A percentile compares a stretch with the other conserved stretches of the same genome.
These are phyloP conservation scores for Nomada goodeniana DNA, from an alignment of 2,888 invertebrate species.

Conservation along the genomic window DNA sequence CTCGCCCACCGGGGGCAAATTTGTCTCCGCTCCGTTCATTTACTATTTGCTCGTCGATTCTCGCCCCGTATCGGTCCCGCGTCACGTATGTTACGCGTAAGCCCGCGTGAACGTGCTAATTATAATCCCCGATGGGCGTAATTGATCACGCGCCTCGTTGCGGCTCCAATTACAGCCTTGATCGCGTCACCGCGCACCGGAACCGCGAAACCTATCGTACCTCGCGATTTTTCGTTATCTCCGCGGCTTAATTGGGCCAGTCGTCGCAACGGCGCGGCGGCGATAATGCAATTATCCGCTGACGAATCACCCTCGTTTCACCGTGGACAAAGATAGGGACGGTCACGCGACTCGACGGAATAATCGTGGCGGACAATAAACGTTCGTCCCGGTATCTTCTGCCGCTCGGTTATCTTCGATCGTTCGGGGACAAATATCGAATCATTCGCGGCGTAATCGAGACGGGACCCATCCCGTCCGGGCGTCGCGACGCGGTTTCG, in stretches of 20 bases:
- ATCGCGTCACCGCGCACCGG: slow-evolving; percentile 24
- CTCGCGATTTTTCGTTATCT: slow-evolving; percentile 30
- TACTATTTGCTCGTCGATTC: slow-evolving; percentile 24
- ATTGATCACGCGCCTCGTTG: slow-evolving; percentile 42
- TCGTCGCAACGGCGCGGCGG: slow-evolving; percentile 13
- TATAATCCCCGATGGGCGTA: slow-evolving; percentile 42
- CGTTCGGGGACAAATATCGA: slow-evolving; percentile 32
- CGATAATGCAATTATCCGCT: slow-evolving; percentile 44
- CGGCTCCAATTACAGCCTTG: slow-evolving; percentile 42
- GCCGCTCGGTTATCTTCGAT: slow-evolving; percentile 28
- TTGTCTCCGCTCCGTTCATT: slow-evolving; percentile 15
- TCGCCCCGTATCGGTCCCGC: slow-evolving; percentile 12
- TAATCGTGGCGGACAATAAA: slow-evolving; percentile 26
- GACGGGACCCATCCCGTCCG: slow-evolving; percentile 32
- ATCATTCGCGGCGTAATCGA: slow-evolving; percentile 37
- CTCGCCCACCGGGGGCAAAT: slow-evolving; percentile 15
- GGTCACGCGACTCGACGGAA: neutral
- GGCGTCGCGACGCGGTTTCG: slow-evolving; percentile 56
- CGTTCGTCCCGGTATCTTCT: slow-evolving; percentile 15
- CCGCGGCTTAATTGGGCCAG: slow-evolving; percentile 32
- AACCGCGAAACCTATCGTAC: slow-evolving; percentile 7
- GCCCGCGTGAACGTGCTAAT: slow-evolving; percentile 30
- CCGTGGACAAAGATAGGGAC: slow-evolving; percentile 3
- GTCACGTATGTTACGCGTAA: neutral
- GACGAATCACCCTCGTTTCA: slow-evolving; percentile 4